Base-by-base conservation (phyloP, 2,888 invertebrate species). In the Leptopilina myrica region DNA sequence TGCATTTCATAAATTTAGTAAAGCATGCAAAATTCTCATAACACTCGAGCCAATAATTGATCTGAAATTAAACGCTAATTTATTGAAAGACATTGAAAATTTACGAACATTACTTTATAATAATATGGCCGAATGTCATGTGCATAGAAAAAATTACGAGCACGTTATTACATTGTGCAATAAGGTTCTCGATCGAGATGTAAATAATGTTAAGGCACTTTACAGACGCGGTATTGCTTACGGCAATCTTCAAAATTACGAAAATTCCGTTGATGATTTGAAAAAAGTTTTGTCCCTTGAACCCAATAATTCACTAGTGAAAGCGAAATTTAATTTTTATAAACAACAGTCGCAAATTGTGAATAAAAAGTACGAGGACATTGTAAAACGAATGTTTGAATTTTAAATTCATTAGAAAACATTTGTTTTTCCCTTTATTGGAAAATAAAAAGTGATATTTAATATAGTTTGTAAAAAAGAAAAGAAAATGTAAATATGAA, bases 71-170 rank as follows among this genome's bases (percentile, higher is more conserved):
- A 92, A 93, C n/a, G 89, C 91, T 8, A 91, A 94, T 8, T 92
- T 94, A 46, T 87, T 89, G 49, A 86, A 93, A 0, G 90, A 92
- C 9, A 92, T 96, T 83, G 89, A 93, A 59, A 92, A 92, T 76
- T 90, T 96, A 9, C 94, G 96, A 89, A 92, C 94, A 11, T 94
- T 94, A 85, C 92, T 97, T 9, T 96, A 96, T 89, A 96, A 96
- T 84, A 98, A 98, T 91, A 92, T 98, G 89, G 96, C 97, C 0
- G 95, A 96, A 67, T 97, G 97, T 89, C 95, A 97, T 86, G 93
- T 97, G 26, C 95, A 95, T 82, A 93, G 93, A 81, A 91, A 94
- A 11, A 95, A 95, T 83, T 96, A 94, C 90, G 93, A 94, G 6
- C 94, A 95, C 80, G 95, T 95, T 0, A 89, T 96, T 49, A 92